Evolutionary conservation across 2,888 invertebrate genomes (phyloP), one percentile per base, ranked within the genome.

Genomic region (Ceraclea dissimilis): DNA sequence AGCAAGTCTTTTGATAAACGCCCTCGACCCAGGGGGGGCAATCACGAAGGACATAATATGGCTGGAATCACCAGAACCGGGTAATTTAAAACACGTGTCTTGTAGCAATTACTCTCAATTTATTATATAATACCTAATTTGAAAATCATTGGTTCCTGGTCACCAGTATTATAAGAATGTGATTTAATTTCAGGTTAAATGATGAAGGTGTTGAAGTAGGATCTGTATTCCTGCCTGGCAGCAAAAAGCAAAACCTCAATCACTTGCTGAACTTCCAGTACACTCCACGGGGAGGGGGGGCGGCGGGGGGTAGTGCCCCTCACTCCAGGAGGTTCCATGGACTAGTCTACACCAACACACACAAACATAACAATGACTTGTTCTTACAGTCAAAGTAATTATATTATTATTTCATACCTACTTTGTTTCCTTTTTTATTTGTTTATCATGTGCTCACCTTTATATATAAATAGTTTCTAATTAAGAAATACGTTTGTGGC

Each of bases 221-320:
- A 79, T 91, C 91, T 70, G 85, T 90, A 67, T 85, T 88, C 79
- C 78, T 81, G 70, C 83, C 83, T 72, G 90, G 90, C 77, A 88
- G 89, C 74, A 93, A 90, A 74, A 93, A 93, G 79, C 90, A 89
- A 78, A 94, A 90, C 76, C 80, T 92, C 76, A 93, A 91, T 75
- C 92, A 94, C 82, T 83, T 95, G 82, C 83, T 94, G 67, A 94
- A 94, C 77, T 95, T 95, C 75, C 86, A 88, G 71, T 92, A 89
- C 71, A 82, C 84, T 62, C 82, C 87, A 49, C 79, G 86, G 50
- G 83, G 79, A 51, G 61, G 61, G 61, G 70, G 63, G 74, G 71
- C 55, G 66, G 68, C 59, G 71, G 68, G 57, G 71, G 46, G 58
- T 60, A 39, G 39, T 4, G 8, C 13, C 39, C 53, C 67, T 68